Evolutionary conservation across 2,113 vertebrate genomes (phyloP).

Genomic region (Hemicordylus capensis): DNA sequence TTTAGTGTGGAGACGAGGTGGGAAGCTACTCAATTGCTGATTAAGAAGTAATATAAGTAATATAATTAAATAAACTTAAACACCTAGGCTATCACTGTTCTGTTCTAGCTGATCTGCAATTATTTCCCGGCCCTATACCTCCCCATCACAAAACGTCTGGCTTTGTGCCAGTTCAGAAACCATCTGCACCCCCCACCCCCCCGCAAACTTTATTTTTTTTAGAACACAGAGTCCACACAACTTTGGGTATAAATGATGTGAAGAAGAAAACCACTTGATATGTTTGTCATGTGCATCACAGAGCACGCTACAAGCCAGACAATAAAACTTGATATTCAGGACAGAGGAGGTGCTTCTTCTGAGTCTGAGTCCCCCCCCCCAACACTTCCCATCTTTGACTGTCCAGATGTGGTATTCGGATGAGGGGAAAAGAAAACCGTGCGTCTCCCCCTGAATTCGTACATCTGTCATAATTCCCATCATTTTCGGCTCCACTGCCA

Average conservation of each 20-base stretch:
- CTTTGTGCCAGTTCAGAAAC: too few species aligned
- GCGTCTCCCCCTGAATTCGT: constrained; percentile 49
- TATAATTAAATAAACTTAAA: too few species aligned
- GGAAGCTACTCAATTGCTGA: too few species aligned
- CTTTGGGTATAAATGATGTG: not conserved
- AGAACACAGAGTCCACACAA: not conserved
- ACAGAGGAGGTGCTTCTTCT: not conserved
- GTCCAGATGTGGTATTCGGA: constrained; percentile 64
- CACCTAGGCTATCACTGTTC: too few species aligned
- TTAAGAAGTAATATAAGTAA: too few species aligned
- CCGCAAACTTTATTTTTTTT: too few species aligned
- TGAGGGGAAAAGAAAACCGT: constrained; percentile 47
- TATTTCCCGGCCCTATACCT: too few species aligned
- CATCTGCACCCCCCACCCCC: too few species aligned
- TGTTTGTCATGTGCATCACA: not conserved
- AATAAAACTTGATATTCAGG: not conserved
- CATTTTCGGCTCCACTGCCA: constrained; percentile 57
- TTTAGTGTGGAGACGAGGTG: too few species aligned
- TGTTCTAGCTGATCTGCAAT: too few species aligned
- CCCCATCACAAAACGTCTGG: too few species aligned
- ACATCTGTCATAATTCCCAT: constrained; percentile 70
- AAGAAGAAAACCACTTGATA: not conserved
- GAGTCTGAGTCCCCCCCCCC: not conserved
- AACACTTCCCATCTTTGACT: constrained; percentile 5
- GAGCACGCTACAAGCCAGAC: not conserved